Evolutionary conservation across 2,113 vertebrate species (phyloP), one percentile per base, ranked within the genome.

Genomic region (Apaloderma vittatum): DNA sequence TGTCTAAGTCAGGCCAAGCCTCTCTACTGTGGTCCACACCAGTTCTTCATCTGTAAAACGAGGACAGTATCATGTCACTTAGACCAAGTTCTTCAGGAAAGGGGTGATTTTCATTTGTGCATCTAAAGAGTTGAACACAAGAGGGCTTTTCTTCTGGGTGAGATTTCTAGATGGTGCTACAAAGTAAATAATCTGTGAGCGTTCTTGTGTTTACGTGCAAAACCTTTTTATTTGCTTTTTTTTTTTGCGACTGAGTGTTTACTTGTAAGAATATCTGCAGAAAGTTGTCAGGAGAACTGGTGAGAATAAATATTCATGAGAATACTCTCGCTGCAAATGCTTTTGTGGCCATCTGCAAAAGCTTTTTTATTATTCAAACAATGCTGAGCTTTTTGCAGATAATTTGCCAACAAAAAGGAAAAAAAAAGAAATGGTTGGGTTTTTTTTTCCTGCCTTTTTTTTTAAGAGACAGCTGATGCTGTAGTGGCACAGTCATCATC

Each of bases 281-380:
- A 82, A 94, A 94, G 80, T 91, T 81, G 93, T 94, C 77, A 62
- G 59, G 76, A 93, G 96, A 94, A 93, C 3, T 57, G 84, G 66
- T 84, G 73, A 72, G 77, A 65, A 97, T 96, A 95, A 97, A 96
- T 96, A 97, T 96, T 97, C 93, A 96, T 96, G 93, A 96, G 94
- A 81, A 85, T 18, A 14, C 15, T 95, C 57, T 61, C 0, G 0
- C 45, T 93, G 81, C 74, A 88, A 93, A 82, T 0, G 22, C 81
- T 94, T 95, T 72, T 82, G 57, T 2, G 58, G 70, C 95, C 91
- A 93, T 93, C 94, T 97, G 93, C 94, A 96, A 96, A 94, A 95
- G 77, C 91, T 95, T 91, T 94, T 96, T 94, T 93, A 91, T 95
- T 91, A 94, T 93, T 95, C 84, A 93, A 89, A 95, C 93, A 95